Percentiles rank a stretch among this genome's conserved stretches.
Conservation (phyloP, 1,140 invertebrate species). For the Neotoxoptera formosana region DNA sequence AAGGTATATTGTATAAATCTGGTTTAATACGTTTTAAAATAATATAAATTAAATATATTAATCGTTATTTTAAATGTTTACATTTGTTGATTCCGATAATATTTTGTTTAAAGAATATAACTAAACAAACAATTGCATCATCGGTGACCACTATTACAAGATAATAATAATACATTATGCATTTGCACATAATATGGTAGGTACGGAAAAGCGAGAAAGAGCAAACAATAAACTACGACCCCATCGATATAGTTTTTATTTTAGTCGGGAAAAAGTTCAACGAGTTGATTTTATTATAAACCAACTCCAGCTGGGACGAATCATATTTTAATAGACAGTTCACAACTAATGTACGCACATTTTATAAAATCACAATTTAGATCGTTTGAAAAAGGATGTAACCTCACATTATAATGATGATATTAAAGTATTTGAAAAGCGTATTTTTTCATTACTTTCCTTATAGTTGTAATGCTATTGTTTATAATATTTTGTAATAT, state of each 20-base stretch:
- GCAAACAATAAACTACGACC: not conserved
- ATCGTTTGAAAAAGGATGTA: not conserved
- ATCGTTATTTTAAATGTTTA: not conserved
- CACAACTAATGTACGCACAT: not conserved
- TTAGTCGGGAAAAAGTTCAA: not conserved
- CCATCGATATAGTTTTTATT: not conserved
- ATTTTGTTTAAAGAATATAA: not conserved
- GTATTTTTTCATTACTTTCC: not conserved
- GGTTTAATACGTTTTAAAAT: not conserved
- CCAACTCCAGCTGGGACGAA: not conserved
- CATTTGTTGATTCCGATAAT: not conserved
- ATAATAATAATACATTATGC: not conserved
- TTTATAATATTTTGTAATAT: not conserved
- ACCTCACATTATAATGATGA: not conserved
- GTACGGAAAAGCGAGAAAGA: not conserved
- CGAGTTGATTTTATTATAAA: not conserved
- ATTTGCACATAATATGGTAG: not conserved
- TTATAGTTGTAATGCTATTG: not conserved
- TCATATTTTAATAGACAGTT: slow-evolving; percentile 4
- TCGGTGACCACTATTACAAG: not conserved
- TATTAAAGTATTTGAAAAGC: not conserved
- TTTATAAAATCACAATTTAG: slow-evolving; percentile 2
- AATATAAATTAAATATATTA: not conserved
- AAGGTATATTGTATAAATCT: too few species aligned
- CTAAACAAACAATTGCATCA: not conserved